Evolutionary conservation across 2,888 invertebrate species (phyloP), one percentile per base, ranked within the genome.

Genomic region (Ditula angustiorana): DNA sequence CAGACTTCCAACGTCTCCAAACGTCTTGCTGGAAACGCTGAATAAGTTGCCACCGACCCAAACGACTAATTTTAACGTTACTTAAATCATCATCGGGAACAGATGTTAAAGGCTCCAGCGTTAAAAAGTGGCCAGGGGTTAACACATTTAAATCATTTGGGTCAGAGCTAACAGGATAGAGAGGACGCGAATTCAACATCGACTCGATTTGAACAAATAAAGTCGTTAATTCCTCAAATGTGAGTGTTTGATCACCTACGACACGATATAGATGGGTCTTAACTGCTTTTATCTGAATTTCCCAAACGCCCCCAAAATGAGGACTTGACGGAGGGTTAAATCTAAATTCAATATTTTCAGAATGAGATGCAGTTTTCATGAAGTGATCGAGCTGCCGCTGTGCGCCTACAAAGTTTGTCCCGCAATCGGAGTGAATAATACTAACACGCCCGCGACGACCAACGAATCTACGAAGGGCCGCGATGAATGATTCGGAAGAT

Each of bases 271-370:
- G 24, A 13, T 55, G 53, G 1, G 37, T 24, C 24, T 55, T 55
- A 11, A 35, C 53, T 1, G 53, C 19, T 13, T 46, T 44, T 52
- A 67, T 3, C 49, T 61, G 69, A 4, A 50, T 56, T 37, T 69
- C 71, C 64, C 64, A 67, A n/a, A 68, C 7, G 0, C 70, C 71
- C 4, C 69, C 71, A 33, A 67, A 67, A 57, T 71, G 69, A 11
- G 58, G 35, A 11, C 63, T 44, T 16, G 64, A 66, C 28, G 67
- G 58, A 4, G 63, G 67, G 24, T 33, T 63, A 56, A 52, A 33
- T 19, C 8, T 4, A 35, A 53, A 58, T 5, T 21, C 26, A 1
- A 58, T 64, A 1, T 13, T 10, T 26, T 58, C 24, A 11, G 35
- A 2, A 8, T 19, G 19, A 10, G n/a, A n/a, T n/a, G 46, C 30